Conservation (phyloP, 2,113 vertebrate genomes). For the Mustela lutreola region DNA sequence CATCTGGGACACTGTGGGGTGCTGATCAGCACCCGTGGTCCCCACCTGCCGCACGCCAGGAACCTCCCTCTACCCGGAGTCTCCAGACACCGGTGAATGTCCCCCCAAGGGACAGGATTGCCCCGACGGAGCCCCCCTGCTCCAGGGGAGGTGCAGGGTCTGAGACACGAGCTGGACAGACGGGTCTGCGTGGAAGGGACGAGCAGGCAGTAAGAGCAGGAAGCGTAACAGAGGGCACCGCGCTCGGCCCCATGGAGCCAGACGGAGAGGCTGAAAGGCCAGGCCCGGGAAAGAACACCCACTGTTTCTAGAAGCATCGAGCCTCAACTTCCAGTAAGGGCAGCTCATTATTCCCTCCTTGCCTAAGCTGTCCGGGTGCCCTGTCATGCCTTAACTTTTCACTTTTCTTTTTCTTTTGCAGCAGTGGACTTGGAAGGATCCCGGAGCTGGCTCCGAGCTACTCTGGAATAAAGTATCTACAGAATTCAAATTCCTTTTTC, state of each 20-base stretch:
- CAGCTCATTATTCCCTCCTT: neutral
- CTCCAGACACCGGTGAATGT: neutral
- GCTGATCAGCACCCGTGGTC: neutral
- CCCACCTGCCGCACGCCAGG: neutral
- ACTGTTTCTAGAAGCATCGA: neutral
- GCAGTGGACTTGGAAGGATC: neutral
- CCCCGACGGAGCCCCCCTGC: rapidly evolving
- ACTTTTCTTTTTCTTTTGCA: neutral
- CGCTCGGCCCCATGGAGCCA: neutral
- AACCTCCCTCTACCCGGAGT: neutral
- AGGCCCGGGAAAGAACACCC: neutral
- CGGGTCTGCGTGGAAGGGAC: neutral
- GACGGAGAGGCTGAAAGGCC: neutral
- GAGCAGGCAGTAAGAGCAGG: neutral
- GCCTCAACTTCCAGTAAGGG: neutral
- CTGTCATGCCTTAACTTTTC: neutral
- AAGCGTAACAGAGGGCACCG: neutral
- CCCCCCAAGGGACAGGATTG: neutral
- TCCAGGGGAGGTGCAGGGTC: neutral
- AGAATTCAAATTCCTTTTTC: slow-evolving; percentile 67
- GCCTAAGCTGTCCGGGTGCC: neutral
- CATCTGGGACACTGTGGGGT: neutral
- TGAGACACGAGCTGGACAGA: neutral
- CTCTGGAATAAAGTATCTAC: slow-evolving; percentile 44
- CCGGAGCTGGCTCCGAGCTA: neutral